Evolutionary conservation across 2,797 vertebrate genomes (phyloP), one percentile per base, ranked within the genome.

Genomic region (Calcarius lapponicus): DNA sequence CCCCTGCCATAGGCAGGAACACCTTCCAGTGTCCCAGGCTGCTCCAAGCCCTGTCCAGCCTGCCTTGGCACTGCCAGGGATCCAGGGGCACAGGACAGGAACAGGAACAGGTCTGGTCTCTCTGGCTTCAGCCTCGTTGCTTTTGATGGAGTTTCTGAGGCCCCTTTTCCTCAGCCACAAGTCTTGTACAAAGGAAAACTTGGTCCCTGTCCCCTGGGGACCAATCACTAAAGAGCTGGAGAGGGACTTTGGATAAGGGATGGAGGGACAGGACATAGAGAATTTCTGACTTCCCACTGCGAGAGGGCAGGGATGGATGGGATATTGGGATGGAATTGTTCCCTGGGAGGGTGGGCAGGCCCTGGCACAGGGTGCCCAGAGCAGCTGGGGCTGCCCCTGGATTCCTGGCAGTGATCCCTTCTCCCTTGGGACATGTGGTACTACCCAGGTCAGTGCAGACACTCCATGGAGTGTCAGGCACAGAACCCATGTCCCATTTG

Each of bases 191-290:
- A 47, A 45, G 43, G 29, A 56, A 47, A 88, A 67, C 11, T 17
- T 25, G 11, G 6, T 36, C 13, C 14, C 15, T 65, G 74, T 16
- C 31, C 40, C 10, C 14, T 26, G 43, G 17, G 22, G 3, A 28
- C 0, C 4, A 64, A 21, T 7, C 11, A 20, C 1, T 11, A 5
- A 19, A 43, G 34, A 20, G 16, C 24, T 56, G 60, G 7, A 65
- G 58, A 48, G 25, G 20, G 42, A 48, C 20, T 40, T 3, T 9
- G 22, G 26, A 9, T 4, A 31, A 48, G 13, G 42, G 3, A 0
- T 56, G 80, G 50, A 64, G 42, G 16, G 25, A 17, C 17, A 66
- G 36, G 51, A 42, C 17, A 3, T 13, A 31, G 36, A 43, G 42
- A 73, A n/a, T 20, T 61, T 61, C 36, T n/a, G 58, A 34, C 32